A percentile compares a stretch with the other conserved stretches of the same genome.
Evolutionary conservation across 2,888 invertebrate species (phyloP).

Genomic region (Erynnis tages): DNA sequence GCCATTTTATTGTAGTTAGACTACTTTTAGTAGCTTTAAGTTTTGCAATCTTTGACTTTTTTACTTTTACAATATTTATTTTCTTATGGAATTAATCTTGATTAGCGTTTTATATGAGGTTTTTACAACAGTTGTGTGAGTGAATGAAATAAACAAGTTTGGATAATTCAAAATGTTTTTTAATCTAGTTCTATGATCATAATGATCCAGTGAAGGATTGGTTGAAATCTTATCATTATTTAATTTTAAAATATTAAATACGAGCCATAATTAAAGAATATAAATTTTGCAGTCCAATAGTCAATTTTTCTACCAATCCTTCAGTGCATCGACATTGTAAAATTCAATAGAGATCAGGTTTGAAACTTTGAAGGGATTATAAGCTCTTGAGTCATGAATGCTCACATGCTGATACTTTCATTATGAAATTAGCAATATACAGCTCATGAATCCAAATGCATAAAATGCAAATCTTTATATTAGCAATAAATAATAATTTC

Average conservation of each 20-base stretch:
- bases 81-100: no score
- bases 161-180: conserved; percentile 68
- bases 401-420: conserved; percentile 38
- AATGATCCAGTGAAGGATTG: conserved; percentile 63
- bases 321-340: conserved; percentile 61
- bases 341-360: conserved; percentile 74
- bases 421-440: conserved; percentile 42
- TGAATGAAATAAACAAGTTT: conserved; percentile 39
- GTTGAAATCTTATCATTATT: conserved; percentile 32
- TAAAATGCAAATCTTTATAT: conserved; percentile 71
- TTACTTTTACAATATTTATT: conserved; percentile 38
- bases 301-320: conserved; percentile 55
- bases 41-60: conserved; percentile 40
- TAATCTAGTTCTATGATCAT: conserved; percentile 71
- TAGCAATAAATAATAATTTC: conserved; percentile 74
- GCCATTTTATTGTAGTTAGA: conserved; percentile 70
- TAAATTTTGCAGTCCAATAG: conserved; percentile 29
- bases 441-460: conserved; percentile 64
- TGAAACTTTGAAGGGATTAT: conserved; percentile 55
- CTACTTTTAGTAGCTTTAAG: conserved; percentile 53
- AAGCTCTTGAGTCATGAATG: conserved; percentile 54
- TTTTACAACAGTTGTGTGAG: conserved; percentile 29
- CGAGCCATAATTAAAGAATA: conserved; percentile 17
- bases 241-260: conserved; percentile 26
- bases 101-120: conserved; percentile 42